These are phyloP conservation scores for Cantharis rustica DNA, from an alignment of 2,888 invertebrate genomes.

Conservation along the genomic window DNA sequence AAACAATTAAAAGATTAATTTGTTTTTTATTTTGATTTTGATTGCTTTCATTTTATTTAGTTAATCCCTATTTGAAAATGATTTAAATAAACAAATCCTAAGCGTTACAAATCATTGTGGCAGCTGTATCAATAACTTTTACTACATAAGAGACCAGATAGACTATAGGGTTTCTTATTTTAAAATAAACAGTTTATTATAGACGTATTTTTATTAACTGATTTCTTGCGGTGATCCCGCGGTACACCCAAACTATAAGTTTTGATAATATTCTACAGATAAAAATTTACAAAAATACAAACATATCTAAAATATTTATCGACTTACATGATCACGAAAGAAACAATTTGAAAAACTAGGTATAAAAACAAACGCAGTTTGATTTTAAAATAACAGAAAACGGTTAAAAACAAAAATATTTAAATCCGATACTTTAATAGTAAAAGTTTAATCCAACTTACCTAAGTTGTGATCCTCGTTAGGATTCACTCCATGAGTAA, in stretches of 20 bases:
- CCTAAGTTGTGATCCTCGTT: slow-evolving; percentile 23
- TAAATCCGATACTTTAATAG: not conserved
- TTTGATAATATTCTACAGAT: not conserved
- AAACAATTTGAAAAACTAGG: no score
- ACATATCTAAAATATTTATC: no score
- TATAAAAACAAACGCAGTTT: no score
- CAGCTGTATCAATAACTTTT: not conserved
- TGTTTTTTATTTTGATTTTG: not conserved
- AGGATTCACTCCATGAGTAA: slow-evolving; percentile 16
- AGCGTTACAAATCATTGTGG: not conserved
- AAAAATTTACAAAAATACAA: no score
- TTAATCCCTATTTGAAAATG: not conserved
- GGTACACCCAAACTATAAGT: not conserved
- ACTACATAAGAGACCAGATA: not conserved
- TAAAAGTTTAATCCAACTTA: slow-evolving; percentile 5
- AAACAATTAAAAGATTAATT: no score
- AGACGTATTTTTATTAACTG: not conserved
- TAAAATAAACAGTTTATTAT: not conserved
- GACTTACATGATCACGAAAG: not conserved
- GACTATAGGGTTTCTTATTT: not conserved
- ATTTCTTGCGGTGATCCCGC: not conserved
- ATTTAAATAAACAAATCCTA: not conserved
- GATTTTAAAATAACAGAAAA: not conserved
- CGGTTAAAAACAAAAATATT: not conserved
- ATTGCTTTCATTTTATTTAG: not conserved